These are phyloP conservation scores for Drosophila bocki DNA, from an alignment of 1,140 invertebrate genomes.

Conservation along the genomic window DNA sequence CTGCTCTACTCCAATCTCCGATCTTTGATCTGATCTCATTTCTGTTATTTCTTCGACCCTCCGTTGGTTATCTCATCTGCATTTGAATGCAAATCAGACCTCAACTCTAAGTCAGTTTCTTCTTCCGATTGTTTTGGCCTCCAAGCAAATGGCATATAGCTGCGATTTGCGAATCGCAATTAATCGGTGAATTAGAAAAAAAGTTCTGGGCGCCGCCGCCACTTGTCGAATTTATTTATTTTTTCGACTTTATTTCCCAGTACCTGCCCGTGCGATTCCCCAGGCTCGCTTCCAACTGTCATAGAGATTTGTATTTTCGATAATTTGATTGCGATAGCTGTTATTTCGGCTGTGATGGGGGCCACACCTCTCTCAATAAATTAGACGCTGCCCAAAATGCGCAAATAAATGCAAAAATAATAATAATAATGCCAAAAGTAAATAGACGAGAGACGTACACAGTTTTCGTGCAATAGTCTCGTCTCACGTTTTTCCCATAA, in stretches of 20 bases:
- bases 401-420: slow-evolving; percentile 53
- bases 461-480: slow-evolving; percentile 70
- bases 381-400: slow-evolving; percentile 57
- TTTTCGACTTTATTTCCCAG: slow-evolving; percentile 1
- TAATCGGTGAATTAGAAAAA: slow-evolving; percentile 12
- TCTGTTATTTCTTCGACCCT: slow-evolving; percentile 14
- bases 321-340: slow-evolving; percentile 65
- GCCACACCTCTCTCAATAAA: slow-evolving; percentile 74
- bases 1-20: slow-evolving; percentile 6
- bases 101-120: slow-evolving; percentile 4
- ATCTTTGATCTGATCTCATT: slow-evolving; percentile 33
- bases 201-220: slow-evolving; percentile 33
- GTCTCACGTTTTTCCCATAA: slow-evolving; percentile 79
- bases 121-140: slow-evolving; percentile 38
- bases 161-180: slow-evolving; percentile 27
- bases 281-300: slow-evolving; percentile 27
- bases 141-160: slow-evolving; percentile 25
- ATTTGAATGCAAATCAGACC: slow-evolving; percentile 32
- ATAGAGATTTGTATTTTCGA: slow-evolving; percentile 56
- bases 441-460: slow-evolving; percentile 57
- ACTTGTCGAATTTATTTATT: slow-evolving; percentile 15
- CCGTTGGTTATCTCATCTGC: slow-evolving; percentile 16
- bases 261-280: slow-evolving; percentile 32
- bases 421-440: slow-evolving; percentile 54
- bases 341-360: slow-evolving; percentile 17